These are phyloP conservation scores for Ophion costatus DNA, from an alignment of 2,888 invertebrate species.

Conservation along the genomic window DNA sequence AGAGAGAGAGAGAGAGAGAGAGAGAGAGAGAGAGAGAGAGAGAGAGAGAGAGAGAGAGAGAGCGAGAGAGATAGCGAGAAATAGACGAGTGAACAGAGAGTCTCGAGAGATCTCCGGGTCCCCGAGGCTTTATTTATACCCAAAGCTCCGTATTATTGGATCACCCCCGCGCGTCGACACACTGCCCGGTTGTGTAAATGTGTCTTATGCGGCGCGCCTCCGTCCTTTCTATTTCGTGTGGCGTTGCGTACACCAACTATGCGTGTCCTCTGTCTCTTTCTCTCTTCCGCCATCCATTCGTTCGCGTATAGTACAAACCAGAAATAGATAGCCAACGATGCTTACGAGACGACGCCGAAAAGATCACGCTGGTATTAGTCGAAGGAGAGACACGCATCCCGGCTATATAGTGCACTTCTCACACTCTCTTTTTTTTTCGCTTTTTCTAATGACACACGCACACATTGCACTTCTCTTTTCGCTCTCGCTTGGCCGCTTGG, in stretches of 20 bases:
- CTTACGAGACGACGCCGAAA: constrained; percentile 50
- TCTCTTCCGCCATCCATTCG: constrained; percentile 32
- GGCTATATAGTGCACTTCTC: constrained; percentile 55
- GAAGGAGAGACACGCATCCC: constrained; percentile 35
- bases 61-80: constrained; percentile 57
- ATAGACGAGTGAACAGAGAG: constrained; percentile 67
- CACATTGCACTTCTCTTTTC: constrained; percentile 37
- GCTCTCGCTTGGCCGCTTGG: constrained; percentile 49
- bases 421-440: constrained; percentile 55
- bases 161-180: constrained; percentile 79
- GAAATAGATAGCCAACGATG: constrained; percentile 65
- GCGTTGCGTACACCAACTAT: constrained; percentile 56
- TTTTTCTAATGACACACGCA: constrained; percentile 15
- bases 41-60: constrained; percentile 43
- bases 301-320: constrained; percentile 59
- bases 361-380: constrained; percentile 49
- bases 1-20: constrained; percentile 33
- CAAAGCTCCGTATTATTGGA: constrained; percentile 82
- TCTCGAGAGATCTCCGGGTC: constrained; percentile 76
- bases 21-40: constrained; percentile 42
- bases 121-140: constrained; percentile 81
- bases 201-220: constrained; percentile 74
- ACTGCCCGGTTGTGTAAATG: constrained; percentile 73
- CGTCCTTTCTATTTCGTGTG: constrained; percentile 75
- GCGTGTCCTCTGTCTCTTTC: constrained; percentile 50